These are phyloP conservation scores for Pseudachorutes palmiensis DNA, from an alignment of 1,140 invertebrate species.

Conservation along the genomic window DNA sequence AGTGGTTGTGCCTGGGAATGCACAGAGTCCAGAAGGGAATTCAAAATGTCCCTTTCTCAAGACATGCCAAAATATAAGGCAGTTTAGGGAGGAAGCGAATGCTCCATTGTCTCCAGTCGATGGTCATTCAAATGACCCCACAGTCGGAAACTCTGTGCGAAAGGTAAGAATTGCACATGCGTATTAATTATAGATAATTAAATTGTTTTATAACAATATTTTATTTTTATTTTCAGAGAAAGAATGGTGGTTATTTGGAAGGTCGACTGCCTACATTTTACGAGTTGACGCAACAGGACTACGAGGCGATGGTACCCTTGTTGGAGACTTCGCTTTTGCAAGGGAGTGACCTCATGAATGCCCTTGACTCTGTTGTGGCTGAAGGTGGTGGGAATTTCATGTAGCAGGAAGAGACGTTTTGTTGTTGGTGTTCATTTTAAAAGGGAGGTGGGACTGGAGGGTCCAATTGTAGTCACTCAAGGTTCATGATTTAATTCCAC, in stretches of 20 bases:
- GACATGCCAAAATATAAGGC: not conserved
- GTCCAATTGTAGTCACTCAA: too few species aligned
- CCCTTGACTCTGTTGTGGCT: slow-evolving; percentile 25
- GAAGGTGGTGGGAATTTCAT: too few species aligned
- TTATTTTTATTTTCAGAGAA: not conserved
- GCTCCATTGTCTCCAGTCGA: not conserved
- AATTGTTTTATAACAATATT: not conserved
- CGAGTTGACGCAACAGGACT: slow-evolving; percentile 7
- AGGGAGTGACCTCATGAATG: not conserved
- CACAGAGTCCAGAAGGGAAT: not conserved
- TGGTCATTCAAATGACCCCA: not conserved
- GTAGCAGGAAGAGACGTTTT: too few species aligned
- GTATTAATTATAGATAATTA: not conserved
- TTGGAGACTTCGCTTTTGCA: not conserved
- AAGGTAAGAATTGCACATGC: not conserved
- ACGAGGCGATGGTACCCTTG: not conserved
- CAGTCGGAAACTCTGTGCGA: not conserved
- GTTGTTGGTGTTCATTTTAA: too few species aligned
- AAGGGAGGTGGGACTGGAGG: too few species aligned
- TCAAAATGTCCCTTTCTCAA: not conserved
- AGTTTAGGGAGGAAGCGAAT: not conserved
- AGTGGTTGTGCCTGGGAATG: not conserved
- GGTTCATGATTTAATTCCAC: too few species aligned
- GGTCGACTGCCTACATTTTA: not conserved
- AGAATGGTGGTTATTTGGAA: not conserved